Percentiles rank a stretch among this genome's conserved stretches.
Evolutionary conservation across 2,888 invertebrate genomes (phyloP).

Genomic region (Pseudococcus jackbeardsleyi): DNA sequence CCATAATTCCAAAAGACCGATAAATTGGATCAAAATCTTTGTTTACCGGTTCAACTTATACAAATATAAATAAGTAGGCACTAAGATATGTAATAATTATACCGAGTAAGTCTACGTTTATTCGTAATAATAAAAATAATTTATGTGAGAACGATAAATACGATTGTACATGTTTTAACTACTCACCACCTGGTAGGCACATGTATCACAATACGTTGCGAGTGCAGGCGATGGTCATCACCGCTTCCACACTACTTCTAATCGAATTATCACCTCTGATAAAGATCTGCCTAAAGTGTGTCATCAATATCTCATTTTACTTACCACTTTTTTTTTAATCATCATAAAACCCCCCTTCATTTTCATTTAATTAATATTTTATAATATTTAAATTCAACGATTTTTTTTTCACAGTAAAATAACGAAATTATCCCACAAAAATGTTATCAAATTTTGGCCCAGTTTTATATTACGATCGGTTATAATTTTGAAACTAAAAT

Average conservation of each 20-base stretch:
- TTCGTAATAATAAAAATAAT: not conserved
- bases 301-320: constrained; percentile 63
- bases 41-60: not conserved
- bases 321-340: constrained; percentile 60
- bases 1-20: too few species aligned
- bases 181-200: constrained; percentile 63
- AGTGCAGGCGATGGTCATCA: constrained; percentile 64
- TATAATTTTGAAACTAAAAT: not conserved
- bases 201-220: constrained; percentile 60
- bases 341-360: constrained; percentile 57
- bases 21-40: not conserved
- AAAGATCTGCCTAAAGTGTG: constrained; percentile 64
- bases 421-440: not conserved
- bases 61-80: not conserved
- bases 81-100: not conserved
- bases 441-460: constrained; percentile 20
- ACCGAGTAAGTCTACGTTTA: not conserved
- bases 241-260: constrained; percentile 64
- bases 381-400: constrained; percentile 36
- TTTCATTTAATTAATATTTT: not conserved
- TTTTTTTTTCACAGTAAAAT: constrained; percentile 22
- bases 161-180: constrained; percentile 57
- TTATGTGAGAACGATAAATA: constrained; percentile 47
- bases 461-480: not conserved
- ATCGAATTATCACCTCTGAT: constrained; percentile 60